Base-by-base conservation (phyloP, 2,888 invertebrate genomes). In the Ashinkailepas kermadecensis region DNA sequence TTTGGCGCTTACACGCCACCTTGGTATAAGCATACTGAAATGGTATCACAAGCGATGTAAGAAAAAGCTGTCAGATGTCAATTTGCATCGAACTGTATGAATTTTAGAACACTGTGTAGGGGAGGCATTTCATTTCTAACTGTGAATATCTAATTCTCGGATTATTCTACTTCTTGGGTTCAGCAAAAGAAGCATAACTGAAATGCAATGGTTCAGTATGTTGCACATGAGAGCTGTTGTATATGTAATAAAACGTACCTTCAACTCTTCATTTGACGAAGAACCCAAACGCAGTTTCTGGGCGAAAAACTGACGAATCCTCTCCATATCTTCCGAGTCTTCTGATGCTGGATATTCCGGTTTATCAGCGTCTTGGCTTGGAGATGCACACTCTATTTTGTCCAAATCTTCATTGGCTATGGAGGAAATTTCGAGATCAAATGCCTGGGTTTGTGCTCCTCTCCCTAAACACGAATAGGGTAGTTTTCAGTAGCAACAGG, bases 291-390 rank as follows among this genome's bases (percentile, higher is more conserved):
- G 23, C 6, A 81, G 70, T 11, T 57, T 57, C 15, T 70, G 57
- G 21, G 81, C 57, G 13, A 81, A 81, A 81, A 70, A 58, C 58
- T 81, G 23, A 15, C 67, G 70, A 15, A 64, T 62, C 25, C 58
- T 81, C 12, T 81, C 81, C 81, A 81, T 81, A 7, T 70, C 62
- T 4, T 62, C 56, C 23, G n/a, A 21, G 9, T 74, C 56, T 21
- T 74, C 56, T 13, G 56, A 10, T 15, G 67, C n/a, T 23, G 12
- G 21, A 10, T 54, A n/a, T 39, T 39, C 25, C 13, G 11, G 11
- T n/a, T 7, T 9, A 23, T 0, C 23, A 0, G 56, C 23, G 23
- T 58, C n/a, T 12, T 74, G 56, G 1, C 11, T 21, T 0, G 54
- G 54, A 21, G 74, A 74, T 0, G 56, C 56, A 54, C 21, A n/a